Evolutionary conservation across 2,797 vertebrate species (phyloP).

Genomic region (Eutrigla gurnardus): DNA sequence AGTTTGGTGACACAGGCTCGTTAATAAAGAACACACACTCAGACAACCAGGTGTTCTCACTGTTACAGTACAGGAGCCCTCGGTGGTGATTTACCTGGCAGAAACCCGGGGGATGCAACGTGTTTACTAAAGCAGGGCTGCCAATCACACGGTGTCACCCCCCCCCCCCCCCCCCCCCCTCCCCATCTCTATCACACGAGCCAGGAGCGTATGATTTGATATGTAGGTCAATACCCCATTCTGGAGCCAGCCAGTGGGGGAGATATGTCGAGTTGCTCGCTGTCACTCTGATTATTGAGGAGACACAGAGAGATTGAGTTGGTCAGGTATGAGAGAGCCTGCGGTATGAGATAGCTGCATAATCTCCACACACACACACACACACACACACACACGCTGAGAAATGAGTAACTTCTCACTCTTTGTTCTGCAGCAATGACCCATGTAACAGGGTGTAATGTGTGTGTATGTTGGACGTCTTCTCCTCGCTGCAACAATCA

Average conservation of each 20-base stretch:
- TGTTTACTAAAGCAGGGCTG: conserved; percentile 71
- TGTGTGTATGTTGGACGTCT: conserved; percentile 60
- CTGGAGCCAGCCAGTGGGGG: conserved; percentile 71
- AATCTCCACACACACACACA: conserved; percentile 49
- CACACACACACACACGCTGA: conserved; percentile 29
- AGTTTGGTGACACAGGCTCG: conserved; percentile 82
- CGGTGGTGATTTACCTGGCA: conserved; percentile 26
- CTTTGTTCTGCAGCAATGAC: conserved; percentile 72
- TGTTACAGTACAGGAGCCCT: conserved; percentile 63
- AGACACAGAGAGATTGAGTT: conserved; percentile 77
- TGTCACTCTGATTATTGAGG: conserved; percentile 82
- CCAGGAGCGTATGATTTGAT: conserved; percentile 77
- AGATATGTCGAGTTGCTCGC: conserved; percentile 74
- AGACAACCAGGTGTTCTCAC: conserved; percentile 70
- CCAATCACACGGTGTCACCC: conserved; percentile 58
- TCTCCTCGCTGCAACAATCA: conserved; percentile 57
- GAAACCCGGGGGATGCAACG: conserved; percentile 51
- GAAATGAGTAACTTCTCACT: conserved; percentile 64
- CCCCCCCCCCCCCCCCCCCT: neutral
- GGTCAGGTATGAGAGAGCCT: conserved; percentile 79
- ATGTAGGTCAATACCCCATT: conserved; percentile 81
- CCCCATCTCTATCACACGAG: conserved; percentile 57
- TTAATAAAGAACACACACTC: conserved; percentile 81
- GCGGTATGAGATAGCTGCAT: conserved; percentile 70
- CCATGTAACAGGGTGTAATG: conserved; percentile 72